Conservation (phyloP, 2,113 vertebrate species). For the Cairina moschata region DNA sequence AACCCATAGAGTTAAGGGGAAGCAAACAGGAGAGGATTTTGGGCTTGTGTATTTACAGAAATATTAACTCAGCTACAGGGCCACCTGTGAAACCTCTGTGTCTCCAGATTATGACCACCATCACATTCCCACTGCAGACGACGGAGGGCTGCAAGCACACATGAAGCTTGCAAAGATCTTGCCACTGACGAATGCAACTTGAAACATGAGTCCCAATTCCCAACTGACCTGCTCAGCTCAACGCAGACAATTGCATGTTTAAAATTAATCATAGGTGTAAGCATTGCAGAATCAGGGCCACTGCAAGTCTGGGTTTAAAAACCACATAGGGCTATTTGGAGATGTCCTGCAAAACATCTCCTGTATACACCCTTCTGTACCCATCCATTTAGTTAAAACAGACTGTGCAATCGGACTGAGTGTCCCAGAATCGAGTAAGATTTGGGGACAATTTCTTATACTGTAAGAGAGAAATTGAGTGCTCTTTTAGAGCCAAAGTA, state of each 20-base stretch:
- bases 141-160: accelerated
- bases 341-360: neutral
- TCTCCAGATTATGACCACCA: neutral
- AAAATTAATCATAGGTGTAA: neutral
- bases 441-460: neutral
- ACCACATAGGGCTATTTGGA: neutral
- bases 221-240: neutral
- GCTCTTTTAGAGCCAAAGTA: neutral
- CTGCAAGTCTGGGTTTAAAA: neutral
- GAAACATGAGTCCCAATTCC: neutral
- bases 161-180: neutral
- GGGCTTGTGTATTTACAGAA: neutral
- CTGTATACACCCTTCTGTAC: neutral
- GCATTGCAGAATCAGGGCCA: neutral
- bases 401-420: neutral
- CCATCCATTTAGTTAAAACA: neutral
- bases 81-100: neutral
- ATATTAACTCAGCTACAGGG: accelerated
- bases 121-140: accelerated
- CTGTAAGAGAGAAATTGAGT: neutral
- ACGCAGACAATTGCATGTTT: neutral
- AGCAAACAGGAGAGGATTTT: neutral
- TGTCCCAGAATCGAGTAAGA: neutral
- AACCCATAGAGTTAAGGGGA: neutral
- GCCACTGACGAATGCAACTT: neutral